A percentile compares a stretch with the other conserved stretches of the same genome.
These are phyloP conservation scores for Bellardia pandia DNA, from an alignment of 2,888 invertebrate genomes.

Conservation along the genomic window DNA sequence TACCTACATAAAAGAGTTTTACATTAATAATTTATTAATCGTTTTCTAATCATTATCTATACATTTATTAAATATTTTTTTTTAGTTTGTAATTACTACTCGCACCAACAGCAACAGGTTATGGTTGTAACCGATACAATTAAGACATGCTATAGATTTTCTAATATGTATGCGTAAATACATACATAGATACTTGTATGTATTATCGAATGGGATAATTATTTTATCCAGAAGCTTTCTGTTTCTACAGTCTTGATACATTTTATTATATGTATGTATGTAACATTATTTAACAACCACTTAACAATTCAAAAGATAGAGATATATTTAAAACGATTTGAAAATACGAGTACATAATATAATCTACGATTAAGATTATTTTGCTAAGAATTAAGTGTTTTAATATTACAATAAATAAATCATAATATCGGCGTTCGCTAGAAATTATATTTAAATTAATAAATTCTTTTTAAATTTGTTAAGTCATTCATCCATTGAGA, in stretches of 20 bases:
- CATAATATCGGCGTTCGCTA: neutral
- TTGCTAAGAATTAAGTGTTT: neutral
- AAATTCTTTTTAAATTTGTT: neutral
- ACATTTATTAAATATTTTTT: neutral
- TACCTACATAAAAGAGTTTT: neutral
- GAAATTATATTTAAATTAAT: neutral
- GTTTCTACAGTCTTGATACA: slow-evolving; percentile 10
- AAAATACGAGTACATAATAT: slow-evolving; percentile 18
- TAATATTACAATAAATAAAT: neutral
- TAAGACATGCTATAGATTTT: slow-evolving; percentile 28
- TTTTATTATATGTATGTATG: neutral
- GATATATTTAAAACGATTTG: neutral
- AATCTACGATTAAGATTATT: slow-evolving; percentile 22
- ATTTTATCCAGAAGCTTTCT: neutral
- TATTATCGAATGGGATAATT: neutral
- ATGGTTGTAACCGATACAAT: slow-evolving; percentile 23
- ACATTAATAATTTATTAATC: slow-evolving; percentile 1
- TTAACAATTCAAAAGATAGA: neutral
- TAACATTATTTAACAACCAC: neutral
- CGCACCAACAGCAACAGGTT: neutral
- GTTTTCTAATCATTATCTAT: slow-evolving; percentile 9
- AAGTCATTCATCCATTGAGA: neutral
- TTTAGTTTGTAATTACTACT: slow-evolving; percentile 1
- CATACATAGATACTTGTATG: neutral
- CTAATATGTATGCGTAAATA: neutral